phyloP scores from a whole-genome alignment of 2,888 invertebrate genomes.

The Lydus trimaculatus region DNA sequence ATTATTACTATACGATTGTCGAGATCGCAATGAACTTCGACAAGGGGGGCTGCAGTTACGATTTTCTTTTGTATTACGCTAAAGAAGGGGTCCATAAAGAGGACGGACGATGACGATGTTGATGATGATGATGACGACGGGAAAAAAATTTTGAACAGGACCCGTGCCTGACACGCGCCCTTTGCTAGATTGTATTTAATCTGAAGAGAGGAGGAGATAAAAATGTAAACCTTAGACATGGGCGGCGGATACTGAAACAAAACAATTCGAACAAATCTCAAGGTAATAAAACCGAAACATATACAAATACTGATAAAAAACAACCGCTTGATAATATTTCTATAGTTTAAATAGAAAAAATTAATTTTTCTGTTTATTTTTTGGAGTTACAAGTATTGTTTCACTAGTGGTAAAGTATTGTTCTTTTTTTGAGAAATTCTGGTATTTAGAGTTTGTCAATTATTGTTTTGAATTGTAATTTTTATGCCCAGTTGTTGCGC shows the following conservation, averaged over 20 bases:
- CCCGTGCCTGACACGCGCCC: slow-evolving; percentile 59
- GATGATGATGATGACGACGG: slow-evolving; percentile 33
- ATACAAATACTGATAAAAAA: not conserved
- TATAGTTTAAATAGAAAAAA: not conserved
- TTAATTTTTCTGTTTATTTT: no score
- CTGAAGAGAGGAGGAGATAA: slow-evolving; percentile 52
- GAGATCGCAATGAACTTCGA: slow-evolving; percentile 47
- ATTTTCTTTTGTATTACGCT: slow-evolving; percentile 55
- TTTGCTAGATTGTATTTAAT: slow-evolving; percentile 56
- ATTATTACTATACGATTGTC: slow-evolving; percentile 24
- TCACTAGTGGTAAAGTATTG: not conserved
- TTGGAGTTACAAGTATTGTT: no score
- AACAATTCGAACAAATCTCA: slow-evolving; percentile 32
- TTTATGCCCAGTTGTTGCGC: slow-evolving; percentile 9
- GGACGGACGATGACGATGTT: slow-evolving; percentile 1
- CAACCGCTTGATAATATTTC: not conserved
- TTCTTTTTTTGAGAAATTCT: not conserved
- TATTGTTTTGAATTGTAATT: not conserved
- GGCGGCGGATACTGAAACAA: slow-evolving; percentile 35
- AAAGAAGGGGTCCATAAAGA: slow-evolving; percentile 38
- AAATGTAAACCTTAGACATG: slow-evolving; percentile 52
- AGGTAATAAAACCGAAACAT: not conserved
- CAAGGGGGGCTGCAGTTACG: slow-evolving; percentile 46
- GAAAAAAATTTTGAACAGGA: slow-evolving; percentile 56
- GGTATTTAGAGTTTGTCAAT: slow-evolving; percentile 37